phyloP scores from a whole-genome alignment of 1,140 invertebrate genomes.

The Lycorma delicatula region DNA sequence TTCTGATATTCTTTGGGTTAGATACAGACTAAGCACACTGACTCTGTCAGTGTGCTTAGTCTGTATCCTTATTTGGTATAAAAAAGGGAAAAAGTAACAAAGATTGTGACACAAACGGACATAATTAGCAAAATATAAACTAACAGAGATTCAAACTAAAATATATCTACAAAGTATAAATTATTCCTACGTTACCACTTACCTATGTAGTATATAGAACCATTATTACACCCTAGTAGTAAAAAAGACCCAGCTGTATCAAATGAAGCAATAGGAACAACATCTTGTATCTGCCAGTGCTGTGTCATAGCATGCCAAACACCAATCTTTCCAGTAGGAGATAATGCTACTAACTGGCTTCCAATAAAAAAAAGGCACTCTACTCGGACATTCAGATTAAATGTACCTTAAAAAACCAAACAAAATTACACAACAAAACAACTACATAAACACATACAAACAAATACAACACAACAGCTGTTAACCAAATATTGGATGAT shows the following conservation, averaged over 20 bases:
- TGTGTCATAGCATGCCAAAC: slow-evolving; percentile 99
- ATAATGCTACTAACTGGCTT: slow-evolving; percentile 89
- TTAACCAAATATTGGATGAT: too few species aligned
- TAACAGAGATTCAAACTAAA: too few species aligned
- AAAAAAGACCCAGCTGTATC: slow-evolving; percentile 94
- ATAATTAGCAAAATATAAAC: too few species aligned
- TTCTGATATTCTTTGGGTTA: too few species aligned
- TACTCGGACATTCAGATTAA: slow-evolving; percentile 84
- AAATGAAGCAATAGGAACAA: slow-evolving; percentile 88
- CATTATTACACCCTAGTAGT: slow-evolving; percentile 89
- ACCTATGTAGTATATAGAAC: slow-evolving; percentile 97
- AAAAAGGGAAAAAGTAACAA: too few species aligned
- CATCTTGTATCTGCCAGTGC: slow-evolving; percentile 96
- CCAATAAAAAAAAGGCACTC: slow-evolving; percentile 97
- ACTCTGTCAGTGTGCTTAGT: too few species aligned
- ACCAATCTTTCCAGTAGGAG: slow-evolving; percentile 90
- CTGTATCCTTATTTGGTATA: too few species aligned
- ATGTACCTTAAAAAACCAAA: slow-evolving; percentile 52
- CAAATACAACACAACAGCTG: background rate
- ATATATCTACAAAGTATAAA: too few species aligned
- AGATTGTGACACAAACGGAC: too few species aligned
- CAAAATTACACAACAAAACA: background rate
- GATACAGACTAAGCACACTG: too few species aligned
- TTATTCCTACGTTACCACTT: too few species aligned
- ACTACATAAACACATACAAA: background rate